phyloP scores from a whole-genome alignment of 2,797 vertebrate genomes.

The Neoniphon sammara region DNA sequence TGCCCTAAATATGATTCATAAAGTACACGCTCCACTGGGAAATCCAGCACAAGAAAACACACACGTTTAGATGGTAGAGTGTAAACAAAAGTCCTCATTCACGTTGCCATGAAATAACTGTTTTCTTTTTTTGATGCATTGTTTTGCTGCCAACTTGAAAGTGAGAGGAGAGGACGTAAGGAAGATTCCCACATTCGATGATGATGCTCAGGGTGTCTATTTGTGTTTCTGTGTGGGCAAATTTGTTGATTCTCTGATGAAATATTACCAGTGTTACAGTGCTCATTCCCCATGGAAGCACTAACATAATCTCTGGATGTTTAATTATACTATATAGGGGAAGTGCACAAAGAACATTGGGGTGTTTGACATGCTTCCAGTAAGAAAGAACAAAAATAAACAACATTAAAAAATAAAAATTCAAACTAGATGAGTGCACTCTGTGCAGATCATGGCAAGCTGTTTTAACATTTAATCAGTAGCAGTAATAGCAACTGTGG shows the following conservation, averaged over 20 bases:
- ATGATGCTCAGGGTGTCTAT: constrained; percentile 74
- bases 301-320: constrained; percentile 53
- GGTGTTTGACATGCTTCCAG: constrained; percentile 3
- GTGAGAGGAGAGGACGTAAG: constrained; percentile 57
- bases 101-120: constrained; percentile 38
- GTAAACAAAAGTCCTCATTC: constrained; percentile 56
- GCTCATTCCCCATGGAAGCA: constrained; percentile 44
- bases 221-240: constrained; percentile 79
- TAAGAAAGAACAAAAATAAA: not conserved
- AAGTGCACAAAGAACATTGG: constrained; percentile 32
- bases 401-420: no score
- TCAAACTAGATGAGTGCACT: no score
- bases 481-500: no score
- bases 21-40: constrained; percentile 42
- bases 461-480: no score
- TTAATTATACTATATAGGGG: constrained; percentile 56
- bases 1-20: constrained; percentile 35
- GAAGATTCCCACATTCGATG: constrained; percentile 73
- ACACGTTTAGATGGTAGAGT: constrained; percentile 42
- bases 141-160: constrained; percentile 64
- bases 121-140: constrained; percentile 1
- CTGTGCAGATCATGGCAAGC: no score
- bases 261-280: constrained; percentile 61
- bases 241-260: constrained; percentile 76
- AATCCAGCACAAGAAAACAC: constrained; percentile 34